These are phyloP conservation scores for Eupithecia pulchellata DNA, from an alignment of 2,888 invertebrate genomes.

Conservation along the genomic window DNA sequence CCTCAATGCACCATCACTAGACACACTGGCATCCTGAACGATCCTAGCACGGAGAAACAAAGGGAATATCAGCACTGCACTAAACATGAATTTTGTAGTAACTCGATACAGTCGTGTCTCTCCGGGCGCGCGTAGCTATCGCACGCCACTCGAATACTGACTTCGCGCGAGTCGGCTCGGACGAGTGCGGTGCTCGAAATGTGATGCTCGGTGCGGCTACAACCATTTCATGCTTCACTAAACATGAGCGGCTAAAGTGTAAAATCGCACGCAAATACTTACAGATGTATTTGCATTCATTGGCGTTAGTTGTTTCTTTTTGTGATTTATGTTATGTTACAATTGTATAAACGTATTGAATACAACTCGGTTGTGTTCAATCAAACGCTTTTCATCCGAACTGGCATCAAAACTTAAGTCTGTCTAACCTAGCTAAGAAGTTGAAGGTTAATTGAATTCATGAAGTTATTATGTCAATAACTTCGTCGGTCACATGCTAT, in stretches of 20 bases:
- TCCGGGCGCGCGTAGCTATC: slow-evolving; percentile 51
- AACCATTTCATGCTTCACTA: slow-evolving; percentile 77
- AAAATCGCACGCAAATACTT: slow-evolving; percentile 72
- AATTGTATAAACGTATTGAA: not conserved
- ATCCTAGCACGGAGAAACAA: slow-evolving; percentile 72
- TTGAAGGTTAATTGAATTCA: not conserved
- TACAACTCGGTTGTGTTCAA: not conserved
- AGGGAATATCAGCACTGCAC: slow-evolving; percentile 67
- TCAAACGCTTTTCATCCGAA: not conserved
- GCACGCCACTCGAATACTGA: slow-evolving; percentile 73
- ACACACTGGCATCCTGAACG: slow-evolving; percentile 75
- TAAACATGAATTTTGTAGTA: slow-evolving; percentile 64
- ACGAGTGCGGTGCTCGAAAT: slow-evolving; percentile 59
- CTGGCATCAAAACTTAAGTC: not conserved
- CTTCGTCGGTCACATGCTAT: too few species aligned
- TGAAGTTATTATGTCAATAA: too few species aligned
- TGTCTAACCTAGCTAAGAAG: not conserved
- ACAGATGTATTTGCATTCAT: slow-evolving; percentile 48
- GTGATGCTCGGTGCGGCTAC: slow-evolving; percentile 62
- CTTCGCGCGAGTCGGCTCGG: slow-evolving; percentile 35
- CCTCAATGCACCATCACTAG: slow-evolving; percentile 80
- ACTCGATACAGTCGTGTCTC: slow-evolving; percentile 49
- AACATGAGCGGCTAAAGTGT: slow-evolving; percentile 72
- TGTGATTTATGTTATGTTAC: slow-evolving; percentile 18
- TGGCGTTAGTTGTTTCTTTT: slow-evolving; percentile 38